Evolutionary conservation across 2,113 vertebrate genomes (phyloP), one percentile per base, ranked within the genome.

Genomic region (Dasypus novemcinctus): DNA sequence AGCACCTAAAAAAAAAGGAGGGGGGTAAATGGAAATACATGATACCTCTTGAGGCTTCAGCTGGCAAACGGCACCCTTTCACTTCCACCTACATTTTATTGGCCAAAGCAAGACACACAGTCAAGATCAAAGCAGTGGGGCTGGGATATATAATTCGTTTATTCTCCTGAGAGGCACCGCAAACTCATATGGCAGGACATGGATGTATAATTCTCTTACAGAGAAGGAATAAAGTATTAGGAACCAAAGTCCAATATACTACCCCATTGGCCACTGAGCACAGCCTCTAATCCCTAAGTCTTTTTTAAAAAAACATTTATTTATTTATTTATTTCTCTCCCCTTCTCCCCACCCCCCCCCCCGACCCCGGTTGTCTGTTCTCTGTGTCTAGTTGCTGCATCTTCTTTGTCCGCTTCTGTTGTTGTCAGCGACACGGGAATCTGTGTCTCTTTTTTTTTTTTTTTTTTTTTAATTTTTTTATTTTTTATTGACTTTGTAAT

Each of bases 171-270:
- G 71, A 90, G 41, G 17, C 25, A 87, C 4, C 83, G 49, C 11
- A 91, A 93, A 87, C 31, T 80, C 38, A 80, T 17, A 46, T 33
- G 38, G 33, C 38, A 91, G 18, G 13, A 13, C 72, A 1, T 43
- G 25, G 43, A 41, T 46, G 11, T 61, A 18, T 31, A 89, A 82
- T 12, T 89, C 3, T n/a, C 68, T n/a, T 87, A 86, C 20, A 89
- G 88, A 75, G 91, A 87, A 14, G 12, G 17, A 95, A 76, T 93
- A 59, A 89, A 86, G 27, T 93, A 88, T 79, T 92, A 83, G 38
- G 29, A 89, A 64, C 36, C 52, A 29, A 76, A 54, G 80, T 61
- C 36, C 11, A 72, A 61, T 95, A 36, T 93, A 79, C 25, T 79
- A 57, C 41, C 23, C 43, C 33, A 66, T 12, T 86, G 38, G 43